These are phyloP conservation scores for Harpegnathos saltator DNA, from an alignment of 1,140 invertebrate genomes.

Conservation along the genomic window DNA sequence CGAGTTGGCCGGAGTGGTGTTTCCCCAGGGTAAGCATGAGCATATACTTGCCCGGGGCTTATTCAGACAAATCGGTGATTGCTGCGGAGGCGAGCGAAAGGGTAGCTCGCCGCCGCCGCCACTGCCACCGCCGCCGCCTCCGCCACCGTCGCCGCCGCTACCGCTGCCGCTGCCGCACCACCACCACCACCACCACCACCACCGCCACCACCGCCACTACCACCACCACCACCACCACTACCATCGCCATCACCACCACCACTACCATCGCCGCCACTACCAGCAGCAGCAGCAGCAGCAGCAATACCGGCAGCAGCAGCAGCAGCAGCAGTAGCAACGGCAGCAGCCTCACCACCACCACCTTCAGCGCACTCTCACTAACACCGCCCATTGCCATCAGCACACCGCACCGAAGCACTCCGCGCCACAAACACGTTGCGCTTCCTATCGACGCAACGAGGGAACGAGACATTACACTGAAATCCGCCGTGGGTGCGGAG, in stretches of 20 bases:
- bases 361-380: no score
- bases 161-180: not conserved
- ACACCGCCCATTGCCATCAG: slow-evolving; percentile 43
- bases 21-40: slow-evolving; percentile 82
- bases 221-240: not conserved
- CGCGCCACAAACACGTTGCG: slow-evolving; percentile 36
- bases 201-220: not conserved
- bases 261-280: no score
- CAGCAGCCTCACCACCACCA: no score
- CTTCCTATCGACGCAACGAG: slow-evolving; percentile 68
- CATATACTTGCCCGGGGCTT: slow-evolving; percentile 85
- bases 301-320: no score
- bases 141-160: not conserved
- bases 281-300: no score
- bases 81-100: slow-evolving; percentile 83
- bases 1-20: slow-evolving; percentile 79
- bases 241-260: no score
- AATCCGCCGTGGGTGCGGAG: slow-evolving; percentile 66
- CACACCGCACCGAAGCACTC: slow-evolving; percentile 26
- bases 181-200: slow-evolving; percentile 21
- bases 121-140: not conserved
- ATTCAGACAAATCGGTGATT: slow-evolving; percentile 86
- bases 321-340: no score
- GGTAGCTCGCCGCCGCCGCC: slow-evolving; percentile 65
- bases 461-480: slow-evolving; percentile 67